phyloP scores from a whole-genome alignment of 2,888 invertebrate species.

The Autographa pulchrina region DNA sequence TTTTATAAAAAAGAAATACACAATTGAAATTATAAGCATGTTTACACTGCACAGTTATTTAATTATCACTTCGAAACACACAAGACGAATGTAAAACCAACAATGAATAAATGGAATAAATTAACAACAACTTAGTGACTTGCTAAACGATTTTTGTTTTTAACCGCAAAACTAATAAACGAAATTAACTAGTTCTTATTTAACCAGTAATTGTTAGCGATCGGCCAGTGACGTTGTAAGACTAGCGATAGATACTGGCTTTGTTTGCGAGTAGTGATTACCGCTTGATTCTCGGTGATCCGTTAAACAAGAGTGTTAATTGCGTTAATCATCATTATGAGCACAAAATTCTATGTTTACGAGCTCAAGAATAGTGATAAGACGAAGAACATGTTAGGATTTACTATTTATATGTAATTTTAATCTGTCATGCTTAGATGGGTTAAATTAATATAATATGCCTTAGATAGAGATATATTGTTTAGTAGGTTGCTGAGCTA shows the following conservation, averaged over 20 bases:
- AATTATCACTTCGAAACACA: slow-evolving; percentile 22
- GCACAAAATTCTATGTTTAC: slow-evolving; percentile 23
- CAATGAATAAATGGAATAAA: slow-evolving; percentile 10
- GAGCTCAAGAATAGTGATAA: background rate
- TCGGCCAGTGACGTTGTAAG: slow-evolving; percentile 31
- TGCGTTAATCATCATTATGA: slow-evolving; percentile 30
- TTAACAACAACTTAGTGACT: slow-evolving; percentile 31
- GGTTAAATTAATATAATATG: background rate
- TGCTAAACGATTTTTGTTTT: slow-evolving; percentile 28
- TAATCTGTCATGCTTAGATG: background rate
- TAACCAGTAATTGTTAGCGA: slow-evolving; percentile 38
- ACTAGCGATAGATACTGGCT: background rate
- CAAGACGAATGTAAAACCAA: slow-evolving; percentile 18
- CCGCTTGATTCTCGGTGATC: slow-evolving; percentile 44
- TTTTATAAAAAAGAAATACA: no score
- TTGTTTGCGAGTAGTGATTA: slow-evolving; percentile 2
- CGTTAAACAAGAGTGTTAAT: slow-evolving; percentile 47
- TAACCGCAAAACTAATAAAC: slow-evolving; percentile 38
- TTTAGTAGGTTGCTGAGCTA: no score
- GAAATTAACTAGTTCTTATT: slow-evolving; percentile 53
- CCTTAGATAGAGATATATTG: no score
- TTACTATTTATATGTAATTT: background rate
- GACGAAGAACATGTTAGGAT: background rate
- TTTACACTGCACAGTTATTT: slow-evolving; percentile 9
- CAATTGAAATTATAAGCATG: background rate